phyloP scores from a whole-genome alignment of 1,140 invertebrate genomes.

The Thalassaphorura encarpata region DNA sequence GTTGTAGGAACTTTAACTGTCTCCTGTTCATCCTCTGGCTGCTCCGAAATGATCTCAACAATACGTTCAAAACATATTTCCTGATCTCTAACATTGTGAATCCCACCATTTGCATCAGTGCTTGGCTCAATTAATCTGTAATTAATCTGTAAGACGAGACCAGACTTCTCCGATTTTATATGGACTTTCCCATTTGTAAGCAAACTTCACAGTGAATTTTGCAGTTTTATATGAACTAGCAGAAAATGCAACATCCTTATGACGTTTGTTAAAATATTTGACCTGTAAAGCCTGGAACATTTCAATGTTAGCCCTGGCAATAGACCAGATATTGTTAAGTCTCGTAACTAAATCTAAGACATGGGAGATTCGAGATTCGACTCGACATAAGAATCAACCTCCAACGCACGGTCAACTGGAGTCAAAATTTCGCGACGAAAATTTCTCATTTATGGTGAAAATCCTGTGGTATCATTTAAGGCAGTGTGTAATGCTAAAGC shows the following conservation, averaged over 20 bases:
- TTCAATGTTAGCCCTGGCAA: slow-evolving; percentile 3
- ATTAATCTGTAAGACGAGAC: background rate
- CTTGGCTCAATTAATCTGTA: background rate
- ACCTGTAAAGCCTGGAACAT: background rate
- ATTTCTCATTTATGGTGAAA: slow-evolving; percentile 37
- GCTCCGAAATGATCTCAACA: no score
- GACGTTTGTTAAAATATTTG: background rate
- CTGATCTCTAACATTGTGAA: background rate
- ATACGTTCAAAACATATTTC: background rate
- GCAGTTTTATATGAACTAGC: background rate
- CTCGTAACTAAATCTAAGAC: background rate
- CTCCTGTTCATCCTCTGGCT: no score
- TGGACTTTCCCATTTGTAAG: slow-evolving; percentile 1
- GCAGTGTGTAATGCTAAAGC: slow-evolving; percentile 40
- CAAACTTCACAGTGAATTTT: background rate
- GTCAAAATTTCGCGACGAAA: slow-evolving; percentile 35
- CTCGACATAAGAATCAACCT: background rate
- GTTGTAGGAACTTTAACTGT: no score
- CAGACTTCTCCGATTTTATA: background rate
- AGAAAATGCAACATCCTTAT: background rate
- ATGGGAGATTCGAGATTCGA: background rate
- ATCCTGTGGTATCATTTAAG: slow-evolving; percentile 34
- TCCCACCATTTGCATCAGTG: background rate
- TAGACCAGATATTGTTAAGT: background rate
- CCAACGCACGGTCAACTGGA: background rate